phyloP scores from a whole-genome alignment of 2,888 invertebrate genomes.

The Drosophila buzzatii region DNA sequence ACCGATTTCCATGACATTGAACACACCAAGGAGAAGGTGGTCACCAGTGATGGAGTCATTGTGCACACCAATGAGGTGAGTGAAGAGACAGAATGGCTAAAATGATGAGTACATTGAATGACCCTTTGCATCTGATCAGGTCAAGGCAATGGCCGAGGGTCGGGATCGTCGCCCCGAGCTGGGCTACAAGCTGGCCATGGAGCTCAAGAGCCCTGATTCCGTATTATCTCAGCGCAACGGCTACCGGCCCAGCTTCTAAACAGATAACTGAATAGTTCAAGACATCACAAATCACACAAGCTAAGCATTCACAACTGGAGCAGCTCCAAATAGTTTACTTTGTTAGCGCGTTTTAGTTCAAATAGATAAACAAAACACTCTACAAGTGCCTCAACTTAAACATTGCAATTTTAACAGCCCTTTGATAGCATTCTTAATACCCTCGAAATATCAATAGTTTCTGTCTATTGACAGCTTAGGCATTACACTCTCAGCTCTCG shows the following conservation, averaged over 20 bases:
- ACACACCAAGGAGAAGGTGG: slow-evolving; percentile 91
- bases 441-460: slow-evolving; percentile 18
- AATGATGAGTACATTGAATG: neutral
- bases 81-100: neutral
- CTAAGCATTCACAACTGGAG: slow-evolving; percentile 38
- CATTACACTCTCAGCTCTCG: slow-evolving; percentile 37
- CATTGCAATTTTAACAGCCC: neutral
- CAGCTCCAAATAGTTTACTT: slow-evolving; percentile 30
- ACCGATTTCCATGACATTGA: slow-evolving; percentile 94
- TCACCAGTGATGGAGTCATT: slow-evolving; percentile 92
- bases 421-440: slow-evolving; percentile 17
- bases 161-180: slow-evolving; percentile 94
- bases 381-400: slow-evolving; percentile 17
- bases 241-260: slow-evolving; percentile 71
- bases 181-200: slow-evolving; percentile 95
- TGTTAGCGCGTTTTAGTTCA: slow-evolving; percentile 34
- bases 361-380: neutral
- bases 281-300: slow-evolving; percentile 33
- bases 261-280: neutral
- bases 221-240: slow-evolving; percentile 84
- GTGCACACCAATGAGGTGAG: slow-evolving; percentile 90
- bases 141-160: slow-evolving; percentile 94
- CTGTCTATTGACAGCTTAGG: slow-evolving; percentile 53
- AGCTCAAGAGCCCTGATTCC: slow-evolving; percentile 89
- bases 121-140: slow-evolving; percentile 85